These are phyloP conservation scores for Plagiodera versicolora DNA, from an alignment of 2,888 invertebrate genomes.

Conservation along the genomic window DNA sequence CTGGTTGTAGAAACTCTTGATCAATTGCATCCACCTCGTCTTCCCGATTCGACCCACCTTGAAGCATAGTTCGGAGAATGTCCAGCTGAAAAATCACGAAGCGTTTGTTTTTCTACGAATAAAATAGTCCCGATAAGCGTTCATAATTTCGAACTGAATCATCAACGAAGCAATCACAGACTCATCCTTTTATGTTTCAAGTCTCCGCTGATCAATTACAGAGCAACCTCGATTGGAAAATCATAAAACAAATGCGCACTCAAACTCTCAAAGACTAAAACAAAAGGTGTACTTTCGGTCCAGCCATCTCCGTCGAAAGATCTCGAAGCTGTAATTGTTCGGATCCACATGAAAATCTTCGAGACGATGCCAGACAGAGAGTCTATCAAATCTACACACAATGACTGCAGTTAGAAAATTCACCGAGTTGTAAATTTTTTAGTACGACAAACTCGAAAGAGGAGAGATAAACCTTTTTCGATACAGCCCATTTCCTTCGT, in stretches of 20 bases:
- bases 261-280: neutral
- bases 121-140: no score
- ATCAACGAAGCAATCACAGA: no score
- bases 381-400: neutral
- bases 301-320: neutral
- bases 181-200: neutral
- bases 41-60: no score
- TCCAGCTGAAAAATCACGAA: no score
- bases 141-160: no score
- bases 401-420: neutral
- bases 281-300: neutral
- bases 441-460: neutral
- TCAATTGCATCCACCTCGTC: no score
- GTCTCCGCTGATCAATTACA: neutral
- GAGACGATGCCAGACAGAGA: neutral
- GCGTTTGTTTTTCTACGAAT: no score
- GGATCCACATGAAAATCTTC: neutral
- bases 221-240: neutral
- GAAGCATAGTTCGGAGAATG: no score
- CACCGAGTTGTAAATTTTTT: neutral
- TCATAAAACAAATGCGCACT: neutral
- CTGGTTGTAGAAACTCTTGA: no score
- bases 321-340: neutral
- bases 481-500: neutral
- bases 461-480: neutral